These are phyloP conservation scores for Watsonalla binaria DNA, from an alignment of 2,888 invertebrate genomes.

Conservation along the genomic window DNA sequence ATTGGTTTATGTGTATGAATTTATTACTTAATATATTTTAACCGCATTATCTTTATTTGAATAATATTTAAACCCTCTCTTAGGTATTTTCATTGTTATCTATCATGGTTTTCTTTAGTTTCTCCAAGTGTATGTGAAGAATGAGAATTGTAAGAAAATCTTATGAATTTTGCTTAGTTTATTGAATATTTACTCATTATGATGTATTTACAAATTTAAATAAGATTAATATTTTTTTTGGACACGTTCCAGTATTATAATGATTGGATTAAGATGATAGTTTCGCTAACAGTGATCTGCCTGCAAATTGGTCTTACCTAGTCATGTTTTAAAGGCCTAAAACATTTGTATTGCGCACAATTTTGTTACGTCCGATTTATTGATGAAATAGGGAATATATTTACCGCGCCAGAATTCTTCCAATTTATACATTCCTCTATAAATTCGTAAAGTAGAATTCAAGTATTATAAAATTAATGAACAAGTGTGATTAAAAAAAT, in stretches of 20 bases:
- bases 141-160: not conserved
- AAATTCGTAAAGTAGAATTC: conserved; percentile 44
- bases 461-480: conserved; percentile 38
- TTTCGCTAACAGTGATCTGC: not conserved
- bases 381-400: conserved; percentile 18
- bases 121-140: no score
- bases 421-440: conserved; percentile 67
- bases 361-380: conserved; percentile 39
- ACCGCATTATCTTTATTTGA: conserved; percentile 16
- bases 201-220: not conserved
- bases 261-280: not conserved
- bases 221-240: not conserved
- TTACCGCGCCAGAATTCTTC: conserved; percentile 50
- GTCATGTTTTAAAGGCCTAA: conserved; percentile 73
- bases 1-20: conserved; percentile 21
- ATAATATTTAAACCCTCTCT: conserved; percentile 13
- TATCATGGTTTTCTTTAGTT: no score
- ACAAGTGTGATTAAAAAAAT: conserved; percentile 64
- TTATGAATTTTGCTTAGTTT: not conserved
- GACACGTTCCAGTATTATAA: not conserved
- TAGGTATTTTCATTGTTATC: conserved; percentile 11
- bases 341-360: conserved; percentile 52
- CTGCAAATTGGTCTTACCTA: conserved; percentile 55
- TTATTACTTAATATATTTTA: conserved; percentile 32
- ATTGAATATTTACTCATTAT: not conserved